Evolutionary conservation across 2,888 invertebrate species (phyloP).

Genomic region (Melieria picta): DNA sequence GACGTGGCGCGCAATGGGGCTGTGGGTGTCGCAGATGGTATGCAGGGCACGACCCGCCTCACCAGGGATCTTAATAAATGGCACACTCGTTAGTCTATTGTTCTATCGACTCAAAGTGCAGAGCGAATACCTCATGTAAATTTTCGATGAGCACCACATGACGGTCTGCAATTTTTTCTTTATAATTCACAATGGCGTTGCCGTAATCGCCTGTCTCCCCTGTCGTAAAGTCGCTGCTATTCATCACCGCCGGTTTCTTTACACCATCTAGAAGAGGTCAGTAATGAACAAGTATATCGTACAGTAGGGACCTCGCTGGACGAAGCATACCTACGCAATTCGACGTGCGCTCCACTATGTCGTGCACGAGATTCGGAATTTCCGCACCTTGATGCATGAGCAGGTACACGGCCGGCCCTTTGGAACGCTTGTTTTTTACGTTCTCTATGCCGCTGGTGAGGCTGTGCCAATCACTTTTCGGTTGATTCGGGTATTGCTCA

Average conservation of each 20-base stretch:
- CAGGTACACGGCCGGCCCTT: conserved; percentile 53
- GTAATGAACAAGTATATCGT: background rate
- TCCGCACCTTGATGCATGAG: conserved; percentile 50
- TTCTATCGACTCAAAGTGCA: background rate
- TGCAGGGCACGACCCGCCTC: conserved; percentile 68
- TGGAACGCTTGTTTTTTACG: conserved; percentile 49
- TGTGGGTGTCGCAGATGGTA: conserved; percentile 69
- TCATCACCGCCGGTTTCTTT: conserved; percentile 47
- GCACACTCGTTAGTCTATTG: background rate
- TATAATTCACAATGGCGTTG: conserved; percentile 54
- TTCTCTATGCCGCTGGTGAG: conserved; percentile 50
- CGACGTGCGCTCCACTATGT: conserved; percentile 52
- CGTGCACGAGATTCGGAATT: conserved; percentile 44
- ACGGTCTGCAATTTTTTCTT: conserved; percentile 51
- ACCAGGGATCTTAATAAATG: conserved; percentile 53
- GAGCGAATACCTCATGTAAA: conserved; percentile 54
- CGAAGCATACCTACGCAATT: conserved; percentile 54
- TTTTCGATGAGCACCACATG: conserved; percentile 59
- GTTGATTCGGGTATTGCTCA: conserved; percentile 45
- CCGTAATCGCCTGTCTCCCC: conserved; percentile 54
- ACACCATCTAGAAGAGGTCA: conserved; percentile 21
- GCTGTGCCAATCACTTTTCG: conserved; percentile 46
- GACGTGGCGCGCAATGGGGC: conserved; percentile 65
- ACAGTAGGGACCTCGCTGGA: background rate
- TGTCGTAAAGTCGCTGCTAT: conserved; percentile 49